Base-by-base conservation (phyloP, 2,113 vertebrate species). In the Eupsittula cactorum region DNA sequence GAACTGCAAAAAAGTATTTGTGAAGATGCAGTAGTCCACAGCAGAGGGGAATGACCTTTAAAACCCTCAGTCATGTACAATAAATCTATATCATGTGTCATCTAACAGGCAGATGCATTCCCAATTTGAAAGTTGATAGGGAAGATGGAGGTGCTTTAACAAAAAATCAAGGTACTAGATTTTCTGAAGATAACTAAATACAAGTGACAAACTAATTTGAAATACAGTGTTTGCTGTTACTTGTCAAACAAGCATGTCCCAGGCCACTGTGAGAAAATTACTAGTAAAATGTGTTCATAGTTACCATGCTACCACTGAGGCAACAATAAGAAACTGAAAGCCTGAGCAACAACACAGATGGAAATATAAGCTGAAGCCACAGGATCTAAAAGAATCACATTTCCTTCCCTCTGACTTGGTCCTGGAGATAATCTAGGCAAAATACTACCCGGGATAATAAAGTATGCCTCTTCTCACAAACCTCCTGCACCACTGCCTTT, bases 271-370 rank as follows among this genome's bases (percentile, higher is more conserved):
- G 1, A 44, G 92, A 92, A 94, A 91, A 83, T 42, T 90, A 67
- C 46, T 81, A 69, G n/a, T 62, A 90, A 94, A 93, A 70, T 44
- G 42, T 60, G 23, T 64, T 71, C 20, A 60, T 39, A 63, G 83
- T 63, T 93, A 94, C 88, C 80, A 37, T 6, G 14, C 88, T 95
- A 88, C 91, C 42, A 75, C 55, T 55, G 84, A 86, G 81, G 80
- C 53, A 83, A 80, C 50, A 74, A 25, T 64, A 86, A 92, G 91
- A 94, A 93, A 93, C 83, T 78, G 44, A 95, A 95, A 93, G 69
- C 91, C 91, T 39, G 29, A 71, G 60, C 81, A 81, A 88, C 68
- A 69, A 27, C 1, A 1, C 20, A 92, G 88, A 93, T 82, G n/a
- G 92, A 93, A 96, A 94, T 60, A 69, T 49, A 83, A 96, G 39